Evolutionary conservation across 2,113 vertebrate genomes (phyloP).

Genomic region (Callochromis pleurospilus): DNA sequence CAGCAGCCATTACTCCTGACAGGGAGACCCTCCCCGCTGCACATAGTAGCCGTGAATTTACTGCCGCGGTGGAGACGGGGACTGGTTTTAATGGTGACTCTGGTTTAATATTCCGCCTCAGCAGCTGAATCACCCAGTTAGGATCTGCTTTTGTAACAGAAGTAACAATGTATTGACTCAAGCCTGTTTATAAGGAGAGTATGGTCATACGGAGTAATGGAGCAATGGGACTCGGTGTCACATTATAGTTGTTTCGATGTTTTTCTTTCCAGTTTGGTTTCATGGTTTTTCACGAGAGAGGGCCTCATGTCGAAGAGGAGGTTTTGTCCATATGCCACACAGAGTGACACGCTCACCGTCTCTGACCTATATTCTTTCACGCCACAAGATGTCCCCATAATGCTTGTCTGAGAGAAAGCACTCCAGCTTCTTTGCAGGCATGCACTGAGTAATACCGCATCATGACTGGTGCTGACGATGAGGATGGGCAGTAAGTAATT

Average conservation of each 20-base stretch:
- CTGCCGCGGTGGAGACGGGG: background rate
- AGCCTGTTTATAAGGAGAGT: background rate
- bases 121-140: background rate
- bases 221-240: background rate
- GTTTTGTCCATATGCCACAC: background rate
- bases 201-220: background rate
- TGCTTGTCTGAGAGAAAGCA: background rate
- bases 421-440: too few species aligned
- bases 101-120: slow-evolving; percentile 21
- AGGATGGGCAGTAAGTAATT: background rate
- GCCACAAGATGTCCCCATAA: slow-evolving; percentile 55
- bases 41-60: slow-evolving; percentile 24
- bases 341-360: background rate
- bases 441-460: background rate
- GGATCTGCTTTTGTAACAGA: slow-evolving; percentile 7
- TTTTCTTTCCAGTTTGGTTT: background rate
- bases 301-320: background rate
- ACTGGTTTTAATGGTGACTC: slow-evolving; percentile 37
- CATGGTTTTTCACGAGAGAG: background rate
- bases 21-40: background rate
- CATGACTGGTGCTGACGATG: background rate
- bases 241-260: background rate
- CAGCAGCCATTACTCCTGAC: slow-evolving; percentile 1
- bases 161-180: background rate
- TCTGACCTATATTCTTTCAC: background rate